Evolutionary conservation across 2,888 invertebrate genomes (phyloP).

Genomic region (Amblyjoppa proteus): DNA sequence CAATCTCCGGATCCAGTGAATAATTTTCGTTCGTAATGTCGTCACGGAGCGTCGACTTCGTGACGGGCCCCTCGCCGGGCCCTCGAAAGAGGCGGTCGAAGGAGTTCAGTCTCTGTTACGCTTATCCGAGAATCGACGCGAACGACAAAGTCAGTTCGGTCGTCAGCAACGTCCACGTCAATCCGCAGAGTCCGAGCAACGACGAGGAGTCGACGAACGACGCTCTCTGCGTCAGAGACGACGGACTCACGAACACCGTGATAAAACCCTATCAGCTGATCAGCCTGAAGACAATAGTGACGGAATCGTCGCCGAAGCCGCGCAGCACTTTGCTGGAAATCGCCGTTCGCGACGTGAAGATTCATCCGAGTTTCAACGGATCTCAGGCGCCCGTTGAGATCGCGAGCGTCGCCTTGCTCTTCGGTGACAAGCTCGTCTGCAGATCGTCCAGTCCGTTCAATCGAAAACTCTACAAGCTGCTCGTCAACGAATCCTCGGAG

Average conservation of each 20-base stretch:
- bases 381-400: slow-evolving; percentile 72
- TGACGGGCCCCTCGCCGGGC: slow-evolving; percentile 65
- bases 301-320: slow-evolving; percentile 65
- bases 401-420: slow-evolving; percentile 76
- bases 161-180: slow-evolving; percentile 59
- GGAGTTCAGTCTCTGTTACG: slow-evolving; percentile 71
- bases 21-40: slow-evolving; percentile 36
- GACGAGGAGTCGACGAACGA: slow-evolving; percentile 67
- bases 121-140: slow-evolving; percentile 69
- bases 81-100: slow-evolving; percentile 60
- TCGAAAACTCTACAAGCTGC: slow-evolving; percentile 80
- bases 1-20: neutral
- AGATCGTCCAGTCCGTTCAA: slow-evolving; percentile 79
- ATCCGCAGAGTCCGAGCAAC: slow-evolving; percentile 60
- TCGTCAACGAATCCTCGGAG: slow-evolving; percentile 76
- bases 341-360: slow-evolving; percentile 78
- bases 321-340: slow-evolving; percentile 80
- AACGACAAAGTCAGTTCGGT: slow-evolving; percentile 60
- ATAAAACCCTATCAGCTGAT: slow-evolving; percentile 76
- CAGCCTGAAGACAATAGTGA: slow-evolving; percentile 68
- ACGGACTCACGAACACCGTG: slow-evolving; percentile 76
- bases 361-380: slow-evolving; percentile 68
- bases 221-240: slow-evolving; percentile 75
- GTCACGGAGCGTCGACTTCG: slow-evolving; percentile 70
- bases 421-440: slow-evolving; percentile 78